Percentiles rank a stretch among this genome's conserved stretches.
These are phyloP conservation scores for Oithona nana DNA, from an alignment of 2,888 invertebrate genomes.

Conservation along the genomic window DNA sequence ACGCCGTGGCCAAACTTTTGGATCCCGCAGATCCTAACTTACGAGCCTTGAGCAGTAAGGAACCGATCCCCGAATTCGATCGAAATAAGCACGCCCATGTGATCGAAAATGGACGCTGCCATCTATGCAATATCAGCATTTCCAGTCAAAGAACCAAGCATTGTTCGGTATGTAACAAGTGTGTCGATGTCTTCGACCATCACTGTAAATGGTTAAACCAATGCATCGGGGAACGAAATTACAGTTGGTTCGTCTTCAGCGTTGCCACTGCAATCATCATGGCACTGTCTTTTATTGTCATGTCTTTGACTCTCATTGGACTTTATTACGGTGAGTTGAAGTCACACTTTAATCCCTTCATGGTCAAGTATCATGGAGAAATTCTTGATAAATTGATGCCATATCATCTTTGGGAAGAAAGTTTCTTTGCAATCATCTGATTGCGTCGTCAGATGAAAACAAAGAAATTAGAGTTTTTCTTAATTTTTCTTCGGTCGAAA, in stretches of 20 bases:
- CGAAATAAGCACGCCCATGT: constrained; percentile 70
- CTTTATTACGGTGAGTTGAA: too few relatives aligned
- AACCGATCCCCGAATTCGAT: constrained; percentile 62
- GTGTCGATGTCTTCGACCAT: constrained; percentile 82
- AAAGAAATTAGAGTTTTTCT: too few relatives aligned
- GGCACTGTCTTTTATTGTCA: constrained; percentile 44
- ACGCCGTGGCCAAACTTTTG: constrained; percentile 54
- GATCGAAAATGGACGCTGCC: constrained; percentile 83
- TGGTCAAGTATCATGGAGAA: too few relatives aligned
- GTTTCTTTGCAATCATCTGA: too few relatives aligned
- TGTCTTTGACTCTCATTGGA: constrained; percentile 48
- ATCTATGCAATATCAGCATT: constrained; percentile 67
- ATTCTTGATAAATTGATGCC: too few relatives aligned
- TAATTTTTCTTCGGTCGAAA: too few relatives aligned
- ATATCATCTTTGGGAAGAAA: too few relatives aligned
- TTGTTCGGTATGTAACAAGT: constrained; percentile 92
- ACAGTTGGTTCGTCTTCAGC: constrained; percentile 28
- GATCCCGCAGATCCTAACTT: constrained; percentile 75
- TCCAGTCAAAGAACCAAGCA: constrained; percentile 66
- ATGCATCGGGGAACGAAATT: constrained; percentile 66
- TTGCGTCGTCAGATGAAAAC: too few relatives aligned
- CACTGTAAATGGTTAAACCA: constrained; percentile 99
- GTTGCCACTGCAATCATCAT: constrained; percentile 56
- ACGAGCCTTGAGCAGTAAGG: constrained; percentile 29
- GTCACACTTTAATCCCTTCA: too few relatives aligned